phyloP scores from a whole-genome alignment of 2,113 vertebrate species.

The Siphamia tubifer region DNA sequence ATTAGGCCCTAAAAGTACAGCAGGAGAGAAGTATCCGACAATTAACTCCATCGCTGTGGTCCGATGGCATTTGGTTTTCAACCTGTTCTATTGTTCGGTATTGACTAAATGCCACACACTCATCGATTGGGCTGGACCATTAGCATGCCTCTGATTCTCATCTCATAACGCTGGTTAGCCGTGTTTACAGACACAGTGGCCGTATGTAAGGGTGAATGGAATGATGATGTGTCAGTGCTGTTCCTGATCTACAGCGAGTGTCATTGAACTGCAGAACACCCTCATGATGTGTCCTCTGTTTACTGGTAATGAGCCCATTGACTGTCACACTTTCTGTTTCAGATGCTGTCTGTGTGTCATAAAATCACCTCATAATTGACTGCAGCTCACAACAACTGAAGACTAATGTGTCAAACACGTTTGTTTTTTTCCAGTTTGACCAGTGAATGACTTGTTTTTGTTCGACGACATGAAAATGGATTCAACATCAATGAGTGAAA shows the following conservation, averaged over 20 bases:
- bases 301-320: conserved; percentile 9
- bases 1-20: conserved; percentile 66
- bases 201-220: conserved; percentile 27
- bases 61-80: conserved; percentile 71
- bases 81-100: conserved; percentile 60
- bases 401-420: background rate
- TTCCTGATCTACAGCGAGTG: background rate
- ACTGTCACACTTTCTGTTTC: background rate
- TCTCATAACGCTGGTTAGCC: conserved; percentile 42
- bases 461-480: too few relatives aligned
- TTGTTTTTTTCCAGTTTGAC: background rate
- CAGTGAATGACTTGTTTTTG: too few relatives aligned
- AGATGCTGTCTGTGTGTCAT: background rate
- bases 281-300: conserved; percentile 11
- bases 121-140: conserved; percentile 56
- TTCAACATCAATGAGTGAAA: too few relatives aligned
- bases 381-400: background rate
- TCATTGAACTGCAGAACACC: conserved; percentile 2
- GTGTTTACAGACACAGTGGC: conserved; percentile 8
- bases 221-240: conserved; percentile 17
- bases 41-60: conserved; percentile 61
- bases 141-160: conserved; percentile 54
- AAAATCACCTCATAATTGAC: background rate
- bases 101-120: conserved; percentile 65
- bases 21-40: conserved; percentile 57